Evolutionary conservation across 2,113 vertebrate genomes (phyloP), one percentile per base, ranked within the genome.

Genomic region (Aptenodytes patagonicus): DNA sequence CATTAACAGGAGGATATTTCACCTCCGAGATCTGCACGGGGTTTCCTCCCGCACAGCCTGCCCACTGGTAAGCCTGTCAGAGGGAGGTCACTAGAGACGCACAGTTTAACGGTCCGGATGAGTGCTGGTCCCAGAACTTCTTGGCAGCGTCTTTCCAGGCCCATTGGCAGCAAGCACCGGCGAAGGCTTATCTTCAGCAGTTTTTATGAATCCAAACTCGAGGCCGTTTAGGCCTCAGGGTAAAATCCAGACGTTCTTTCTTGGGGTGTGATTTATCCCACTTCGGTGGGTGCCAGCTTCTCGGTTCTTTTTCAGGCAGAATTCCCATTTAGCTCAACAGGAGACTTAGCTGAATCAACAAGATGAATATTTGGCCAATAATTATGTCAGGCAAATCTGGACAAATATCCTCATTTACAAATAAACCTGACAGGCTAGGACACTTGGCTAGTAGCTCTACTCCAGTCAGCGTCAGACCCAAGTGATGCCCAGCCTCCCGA

Each of bases 51-150:
- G 1, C 7, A 2, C 40, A 2, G 36, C 61, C 9, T 10, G 49
- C 14, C 25, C 28, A 1, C 19, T 0, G 0, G 11, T 11, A 6
- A 42, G 44, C 44, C 57, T 12, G 22, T 10, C 14, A 3, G 34
- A 18, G 34, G 57, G 24, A 22, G 29, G 29, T 21, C 65, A 13
- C 51, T 21, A 4, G n/a, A 17, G 46, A 15, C 3, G 18, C 16
- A 4, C 42, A 1, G 18, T 19, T 20, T 6, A 4, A 15, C 2
- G 24, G 47, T 15, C 44, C 62, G 5, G 54, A 55, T 49, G 19
- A 42, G 31, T 0, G 2, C 34, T 9, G 34, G 10, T 32, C 44
- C 46, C 54, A n/a, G 15, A 17, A 4, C 22, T 17, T 52, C 31
- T 13, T 44, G 90, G 25, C 58, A 49, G 32, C 26, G 52, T 17